Conservation (phyloP, 2,888 invertebrate species). For the Seira ritae region DNA sequence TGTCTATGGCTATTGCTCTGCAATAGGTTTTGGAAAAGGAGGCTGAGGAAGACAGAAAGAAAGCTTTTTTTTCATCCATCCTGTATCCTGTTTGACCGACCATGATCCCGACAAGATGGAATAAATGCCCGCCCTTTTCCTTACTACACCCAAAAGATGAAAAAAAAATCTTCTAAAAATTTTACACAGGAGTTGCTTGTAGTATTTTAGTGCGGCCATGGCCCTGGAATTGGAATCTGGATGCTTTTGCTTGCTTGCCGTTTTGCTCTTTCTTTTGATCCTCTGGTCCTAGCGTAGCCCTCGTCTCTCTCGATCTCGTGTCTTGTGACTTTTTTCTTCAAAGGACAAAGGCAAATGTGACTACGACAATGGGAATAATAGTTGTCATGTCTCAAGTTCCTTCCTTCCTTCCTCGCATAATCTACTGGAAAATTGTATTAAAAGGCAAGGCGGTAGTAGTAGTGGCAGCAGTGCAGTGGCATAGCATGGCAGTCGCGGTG, state of each 20-base stretch:
- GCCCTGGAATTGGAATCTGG: constrained; percentile 23
- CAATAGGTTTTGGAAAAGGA: not conserved
- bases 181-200: not conserved
- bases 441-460: too few relatives aligned
- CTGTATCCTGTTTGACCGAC: constrained; percentile 38
- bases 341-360: not conserved
- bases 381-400: not conserved
- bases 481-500: not conserved
- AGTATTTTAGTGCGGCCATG: constrained; percentile 35
- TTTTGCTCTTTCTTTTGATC: not conserved
- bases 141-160: not conserved
- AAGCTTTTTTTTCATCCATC: not conserved
- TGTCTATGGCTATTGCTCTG: too few relatives aligned
- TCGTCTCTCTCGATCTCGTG: constrained; percentile 8
- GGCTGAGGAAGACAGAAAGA: constrained; percentile 6
- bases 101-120: constrained; percentile 35
- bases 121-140: constrained; percentile 12
- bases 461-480: too few relatives aligned
- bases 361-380: not conserved
- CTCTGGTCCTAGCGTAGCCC: not conserved
- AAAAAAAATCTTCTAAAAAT: not conserved
- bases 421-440: not conserved
- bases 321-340: constrained; percentile 20
- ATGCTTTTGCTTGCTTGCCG: not conserved
- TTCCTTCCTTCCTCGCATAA: not conserved